Evolutionary conservation across 2,797 vertebrate species (phyloP).

Genomic region (Merluccius polli): DNA sequence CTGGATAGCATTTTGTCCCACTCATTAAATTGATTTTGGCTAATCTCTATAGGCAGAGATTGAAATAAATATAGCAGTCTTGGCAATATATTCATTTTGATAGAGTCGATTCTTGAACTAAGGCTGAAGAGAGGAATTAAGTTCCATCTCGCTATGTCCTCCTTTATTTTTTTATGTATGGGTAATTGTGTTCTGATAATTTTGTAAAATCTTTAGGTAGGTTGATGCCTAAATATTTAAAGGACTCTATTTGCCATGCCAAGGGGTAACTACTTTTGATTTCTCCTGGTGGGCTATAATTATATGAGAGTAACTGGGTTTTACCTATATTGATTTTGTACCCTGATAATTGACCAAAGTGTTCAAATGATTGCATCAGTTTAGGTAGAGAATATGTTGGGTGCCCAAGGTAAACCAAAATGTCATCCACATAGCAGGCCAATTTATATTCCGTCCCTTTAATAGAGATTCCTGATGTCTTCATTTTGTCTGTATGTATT

Average conservation of each 20-base stretch:
- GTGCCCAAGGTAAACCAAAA: too few relatives aligned
- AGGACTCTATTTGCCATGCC: slow-evolving; percentile 8
- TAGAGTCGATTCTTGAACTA: too few relatives aligned
- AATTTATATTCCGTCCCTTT: slow-evolving; percentile 1
- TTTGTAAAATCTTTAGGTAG: neutral
- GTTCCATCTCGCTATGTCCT: too few relatives aligned
- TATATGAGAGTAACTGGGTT: neutral
- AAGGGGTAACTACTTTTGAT: neutral
- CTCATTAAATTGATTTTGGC: slow-evolving; percentile 1
- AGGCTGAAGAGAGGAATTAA: slow-evolving; percentile 3
- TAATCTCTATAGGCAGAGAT: too few relatives aligned
- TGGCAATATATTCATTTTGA: too few relatives aligned
- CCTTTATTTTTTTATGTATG: too few relatives aligned
- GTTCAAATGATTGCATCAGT: slow-evolving; percentile 18
- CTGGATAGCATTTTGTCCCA: slow-evolving; percentile 18
- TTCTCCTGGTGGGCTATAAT: too few relatives aligned
- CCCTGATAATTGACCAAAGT: slow-evolving; percentile 17
- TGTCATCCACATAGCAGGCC: too few relatives aligned
- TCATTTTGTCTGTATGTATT: slow-evolving; percentile 18
- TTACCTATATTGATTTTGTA: slow-evolving; percentile 23
- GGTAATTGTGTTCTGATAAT: too few relatives aligned
- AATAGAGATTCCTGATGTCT: slow-evolving; percentile 9
- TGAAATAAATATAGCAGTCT: too few relatives aligned
- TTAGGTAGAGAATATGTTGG: neutral
- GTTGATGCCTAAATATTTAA: slow-evolving; percentile 9